Percentiles rank a stretch among this genome's conserved stretches.
Evolutionary conservation across 2,797 vertebrate species (phyloP).

Genomic region (Atherinosoma microstoma): DNA sequence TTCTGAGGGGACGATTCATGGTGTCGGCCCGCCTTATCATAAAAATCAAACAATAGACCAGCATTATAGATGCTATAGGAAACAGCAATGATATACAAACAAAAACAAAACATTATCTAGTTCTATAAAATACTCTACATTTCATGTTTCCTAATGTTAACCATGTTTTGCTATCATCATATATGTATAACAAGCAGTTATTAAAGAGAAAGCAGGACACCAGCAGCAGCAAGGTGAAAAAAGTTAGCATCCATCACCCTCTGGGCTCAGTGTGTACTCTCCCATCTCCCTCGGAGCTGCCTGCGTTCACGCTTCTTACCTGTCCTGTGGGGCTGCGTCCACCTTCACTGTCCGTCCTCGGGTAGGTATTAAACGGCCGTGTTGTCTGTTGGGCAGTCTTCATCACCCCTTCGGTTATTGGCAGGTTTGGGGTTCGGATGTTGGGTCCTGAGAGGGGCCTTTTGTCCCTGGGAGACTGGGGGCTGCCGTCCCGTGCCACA

Average conservation of each 20-base stretch:
- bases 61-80: no score
- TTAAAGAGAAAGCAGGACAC: no score
- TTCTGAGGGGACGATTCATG: conserved; percentile 83
- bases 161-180: background rate
- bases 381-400: conserved; percentile 85
- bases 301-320: conserved; percentile 76
- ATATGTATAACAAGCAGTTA: background rate
- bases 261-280: background rate
- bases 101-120: background rate
- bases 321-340: conserved; percentile 84
- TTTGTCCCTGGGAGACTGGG: conserved; percentile 89
- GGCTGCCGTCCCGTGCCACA: conserved; percentile 75
- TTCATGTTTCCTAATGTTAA: no score
- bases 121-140: background rate
- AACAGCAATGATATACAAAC: no score
- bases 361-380: conserved; percentile 93
- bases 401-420: conserved; percentile 81
- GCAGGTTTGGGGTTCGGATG: conserved; percentile 87
- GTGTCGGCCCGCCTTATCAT: conserved; percentile 66
- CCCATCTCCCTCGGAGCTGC: background rate
- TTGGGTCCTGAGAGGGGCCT: conserved; percentile 92
- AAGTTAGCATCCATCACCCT: background rate
- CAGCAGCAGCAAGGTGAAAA: background rate
- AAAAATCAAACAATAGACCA: background rate
- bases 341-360: conserved; percentile 88